Conservation (phyloP, 2,113 vertebrate species). For the Chitala chitala region DNA sequence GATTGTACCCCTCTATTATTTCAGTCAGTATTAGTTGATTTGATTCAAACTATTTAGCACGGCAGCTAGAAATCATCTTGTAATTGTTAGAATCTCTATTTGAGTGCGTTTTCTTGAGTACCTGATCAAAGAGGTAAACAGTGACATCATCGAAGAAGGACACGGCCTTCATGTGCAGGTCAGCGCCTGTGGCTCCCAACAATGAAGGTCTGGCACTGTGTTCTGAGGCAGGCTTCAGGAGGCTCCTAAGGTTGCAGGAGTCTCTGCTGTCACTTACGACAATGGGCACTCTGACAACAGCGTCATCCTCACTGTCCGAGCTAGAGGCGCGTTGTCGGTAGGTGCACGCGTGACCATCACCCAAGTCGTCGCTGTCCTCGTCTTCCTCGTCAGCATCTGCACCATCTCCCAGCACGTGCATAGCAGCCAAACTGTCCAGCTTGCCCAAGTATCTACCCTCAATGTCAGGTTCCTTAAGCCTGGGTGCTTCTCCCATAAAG, state of each 20-base stretch:
- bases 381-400: slow-evolving; percentile 51
- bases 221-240: slow-evolving; percentile 52
- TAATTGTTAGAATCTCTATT: no score
- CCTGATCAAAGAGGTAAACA: slow-evolving; percentile 86
- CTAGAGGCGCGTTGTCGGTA: slow-evolving; percentile 67
- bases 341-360: slow-evolving; percentile 64
- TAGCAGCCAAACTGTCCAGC: slow-evolving; percentile 52
- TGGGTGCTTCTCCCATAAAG: slow-evolving; percentile 64
- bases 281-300: slow-evolving; percentile 61
- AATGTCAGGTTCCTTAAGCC: slow-evolving; percentile 84
- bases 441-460: slow-evolving; percentile 89
- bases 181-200: not conserved
- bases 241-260: slow-evolving; percentile 60
- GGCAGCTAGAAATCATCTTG: no score
- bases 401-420: slow-evolving; percentile 68
- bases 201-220: slow-evolving; percentile 11
- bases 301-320: slow-evolving; percentile 67
- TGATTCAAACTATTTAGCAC: no score
- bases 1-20: no score
- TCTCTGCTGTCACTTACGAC: slow-evolving; percentile 64
- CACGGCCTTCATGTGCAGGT: slow-evolving; percentile 70
- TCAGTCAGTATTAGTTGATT: no score
- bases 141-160: slow-evolving; percentile 82
- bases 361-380: slow-evolving; percentile 72
- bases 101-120: slow-evolving; percentile 35